Evolutionary conservation across 1,140 invertebrate genomes (phyloP), one percentile per base, ranked within the genome.

Genomic region (Drosophila athabasca): DNA sequence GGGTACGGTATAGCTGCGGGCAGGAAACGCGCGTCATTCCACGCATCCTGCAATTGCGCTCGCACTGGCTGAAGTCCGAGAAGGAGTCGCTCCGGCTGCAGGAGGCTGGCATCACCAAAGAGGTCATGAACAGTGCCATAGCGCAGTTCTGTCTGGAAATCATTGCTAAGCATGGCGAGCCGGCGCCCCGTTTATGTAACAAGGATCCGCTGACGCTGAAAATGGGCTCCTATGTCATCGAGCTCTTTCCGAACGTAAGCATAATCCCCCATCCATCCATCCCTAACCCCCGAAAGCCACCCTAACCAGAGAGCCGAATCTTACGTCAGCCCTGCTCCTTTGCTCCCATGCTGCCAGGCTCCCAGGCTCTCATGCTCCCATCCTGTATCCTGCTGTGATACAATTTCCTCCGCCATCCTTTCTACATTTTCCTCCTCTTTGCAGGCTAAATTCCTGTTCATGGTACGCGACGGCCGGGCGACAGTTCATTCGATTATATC

Each of bases 151-250:
- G 98, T 83, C 93, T 99, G 60, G 98, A 99, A 93, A 96, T 99
- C 79, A 98, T 99, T 79, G 97, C 97, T 48, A 95, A 96, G 71
- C 98, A 99, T 93, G 99, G 98, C 26, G 97, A 98, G 79, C 96
- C 97, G 11, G 98, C 99, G 57, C 94, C 96, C 35, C 94, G 96
- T 53, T 94, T 99, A 54, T 99, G 99, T 93, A 99, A 99, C 94
- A 99, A 99, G 93, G 99, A 99, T 94, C 99, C 99, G 15, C 95
- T 99, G 59, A 98, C 98, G 15, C 94, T 99, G 45, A 99, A 99
- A 93, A 98, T 98, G 93, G 97, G 98, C 79, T 96, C 96, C 26
- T 96, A 96, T 91, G 95, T 96, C 70, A 93, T 96, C 49, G 95
- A 96, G 76, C 92, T 96, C 46, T 96, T 96, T 91, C 95, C 95